Evolutionary conservation across 2,113 vertebrate genomes (phyloP).

Genomic region (Forbesichthys agassizii): DNA sequence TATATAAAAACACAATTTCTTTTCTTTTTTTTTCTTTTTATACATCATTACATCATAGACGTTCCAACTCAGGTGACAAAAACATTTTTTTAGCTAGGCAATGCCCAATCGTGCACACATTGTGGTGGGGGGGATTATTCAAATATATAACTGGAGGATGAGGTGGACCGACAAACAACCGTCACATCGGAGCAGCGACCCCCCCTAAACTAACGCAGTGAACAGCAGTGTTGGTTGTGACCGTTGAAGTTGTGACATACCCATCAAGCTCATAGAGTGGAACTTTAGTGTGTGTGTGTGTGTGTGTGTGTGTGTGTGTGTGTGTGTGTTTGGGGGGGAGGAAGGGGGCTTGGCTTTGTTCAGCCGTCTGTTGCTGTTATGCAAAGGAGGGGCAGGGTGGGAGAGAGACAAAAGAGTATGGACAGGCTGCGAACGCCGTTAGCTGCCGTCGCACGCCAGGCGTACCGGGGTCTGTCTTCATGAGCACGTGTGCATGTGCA

Average conservation of each 20-base stretch:
- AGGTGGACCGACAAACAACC: no score
- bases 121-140: no score
- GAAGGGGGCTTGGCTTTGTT: constrained; percentile 42
- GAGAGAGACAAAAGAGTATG: constrained; percentile 38
- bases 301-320: constrained; percentile 12
- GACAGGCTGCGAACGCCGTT: constrained; percentile 44
- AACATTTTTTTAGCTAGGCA: no score
- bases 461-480: background rate
- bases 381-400: constrained; percentile 8
- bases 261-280: constrained; percentile 28
- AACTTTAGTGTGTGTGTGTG: constrained; percentile 2
- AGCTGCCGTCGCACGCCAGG: constrained; percentile 18
- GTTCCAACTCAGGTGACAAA: no score
- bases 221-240: constrained; percentile 18
- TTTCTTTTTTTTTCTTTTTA: no score
- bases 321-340: constrained; percentile 12
- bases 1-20: no score
- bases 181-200: background rate
- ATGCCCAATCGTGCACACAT: no score
- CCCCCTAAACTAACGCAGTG: constrained; percentile 26
- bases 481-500: constrained; percentile 24
- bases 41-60: background rate
- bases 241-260: constrained; percentile 38
- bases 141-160: no score
- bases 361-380: constrained; percentile 32